A percentile compares a stretch with the other conserved stretches of the same genome.
These are phyloP conservation scores for Schrankia costaestrigalis DNA, from an alignment of 2,888 invertebrate genomes.

Conservation along the genomic window DNA sequence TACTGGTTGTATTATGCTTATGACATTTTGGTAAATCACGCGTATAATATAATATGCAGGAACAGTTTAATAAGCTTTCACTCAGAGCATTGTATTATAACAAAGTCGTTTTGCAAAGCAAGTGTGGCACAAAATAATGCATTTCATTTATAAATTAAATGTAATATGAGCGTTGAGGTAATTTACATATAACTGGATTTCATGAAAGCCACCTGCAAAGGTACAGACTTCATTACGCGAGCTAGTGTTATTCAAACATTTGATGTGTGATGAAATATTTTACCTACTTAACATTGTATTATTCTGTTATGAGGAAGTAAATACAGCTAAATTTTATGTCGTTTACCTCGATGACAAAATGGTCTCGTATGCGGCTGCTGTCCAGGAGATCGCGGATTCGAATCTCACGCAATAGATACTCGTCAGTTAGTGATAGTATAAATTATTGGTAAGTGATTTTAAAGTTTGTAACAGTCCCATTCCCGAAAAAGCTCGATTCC, in stretches of 20 bases:
- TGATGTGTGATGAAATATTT: slow-evolving; percentile 8
- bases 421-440: too few species aligned
- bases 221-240: slow-evolving; percentile 19
- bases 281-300: neutral
- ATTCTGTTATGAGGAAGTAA: neutral
- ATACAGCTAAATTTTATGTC: slow-evolving; percentile 1
- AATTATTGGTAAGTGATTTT: too few species aligned
- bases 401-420: too few species aligned
- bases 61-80: neutral
- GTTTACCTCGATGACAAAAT: too few species aligned
- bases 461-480: too few species aligned
- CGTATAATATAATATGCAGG: too few species aligned
- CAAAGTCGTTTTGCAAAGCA: neutral
- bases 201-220: slow-evolving; percentile 20
- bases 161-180: slow-evolving; percentile 14
- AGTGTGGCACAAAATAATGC: slow-evolving; percentile 14
- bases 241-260: slow-evolving; percentile 13
- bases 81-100: slow-evolving; percentile 1
- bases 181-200: slow-evolving; percentile 32
- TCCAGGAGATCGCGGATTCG: too few species aligned
- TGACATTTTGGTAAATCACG: too few species aligned
- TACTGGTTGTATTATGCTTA: too few species aligned
- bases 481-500: too few species aligned
- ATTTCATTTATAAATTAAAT: slow-evolving; percentile 28
- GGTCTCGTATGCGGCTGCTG: too few species aligned